A percentile compares a stretch with the other conserved stretches of the same genome.
Conservation (phyloP, 2,797 vertebrate genomes). For the Rousettus madagascariensis region DNA sequence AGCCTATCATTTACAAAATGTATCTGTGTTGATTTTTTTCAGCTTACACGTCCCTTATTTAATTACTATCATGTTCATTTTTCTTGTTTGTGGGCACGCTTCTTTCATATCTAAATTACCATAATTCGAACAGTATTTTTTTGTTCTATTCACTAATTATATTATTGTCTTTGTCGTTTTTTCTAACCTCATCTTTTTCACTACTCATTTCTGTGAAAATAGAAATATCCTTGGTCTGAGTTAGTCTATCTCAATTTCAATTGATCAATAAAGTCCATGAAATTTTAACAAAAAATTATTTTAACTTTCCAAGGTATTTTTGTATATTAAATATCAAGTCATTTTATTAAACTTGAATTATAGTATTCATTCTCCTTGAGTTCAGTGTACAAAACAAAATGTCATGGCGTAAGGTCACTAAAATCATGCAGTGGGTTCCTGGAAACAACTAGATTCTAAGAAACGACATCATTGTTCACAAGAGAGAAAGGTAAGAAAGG, state of each 20-base stretch:
- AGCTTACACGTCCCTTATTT: neutral
- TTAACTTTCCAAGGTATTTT: neutral
- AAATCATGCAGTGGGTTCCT: neutral
- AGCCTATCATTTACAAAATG: neutral
- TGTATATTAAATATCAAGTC: neutral
- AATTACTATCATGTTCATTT: neutral
- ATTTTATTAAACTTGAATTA: neutral
- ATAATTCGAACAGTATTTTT: neutral
- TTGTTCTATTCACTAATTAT: neutral
- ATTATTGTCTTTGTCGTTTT: neutral
- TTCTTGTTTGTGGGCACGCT: neutral
- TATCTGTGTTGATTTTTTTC: neutral
- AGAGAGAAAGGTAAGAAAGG: neutral
- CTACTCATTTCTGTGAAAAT: neutral
- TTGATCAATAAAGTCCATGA: neutral
- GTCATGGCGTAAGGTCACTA: neutral
- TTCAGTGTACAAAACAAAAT: neutral
- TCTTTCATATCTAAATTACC: neutral
- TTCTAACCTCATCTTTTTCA: neutral
- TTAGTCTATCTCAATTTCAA: neutral
- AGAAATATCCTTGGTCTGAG: neutral
- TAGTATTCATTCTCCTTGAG: neutral
- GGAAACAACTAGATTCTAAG: slow-evolving; percentile 19
- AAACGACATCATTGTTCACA: neutral
- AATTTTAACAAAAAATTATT: neutral